phyloP scores from a whole-genome alignment of 2,888 invertebrate species.

The Spodoptera picta region DNA sequence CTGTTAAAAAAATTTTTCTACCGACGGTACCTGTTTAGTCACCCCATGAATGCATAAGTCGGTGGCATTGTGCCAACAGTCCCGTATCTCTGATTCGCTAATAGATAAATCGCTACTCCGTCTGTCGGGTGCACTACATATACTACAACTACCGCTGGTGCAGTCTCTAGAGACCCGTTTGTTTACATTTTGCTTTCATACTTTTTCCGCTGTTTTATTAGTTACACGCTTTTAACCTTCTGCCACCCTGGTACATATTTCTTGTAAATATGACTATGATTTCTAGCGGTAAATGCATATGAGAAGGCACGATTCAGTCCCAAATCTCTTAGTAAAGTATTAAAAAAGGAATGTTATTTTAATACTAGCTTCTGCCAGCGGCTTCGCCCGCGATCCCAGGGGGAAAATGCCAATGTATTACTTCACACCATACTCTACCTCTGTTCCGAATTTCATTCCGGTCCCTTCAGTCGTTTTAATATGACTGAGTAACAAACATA shows the following conservation, averaged over 20 bases:
- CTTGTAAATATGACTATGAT: conserved; percentile 1
- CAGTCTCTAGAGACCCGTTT: conserved; percentile 48
- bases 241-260: conserved; percentile 40
- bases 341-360: no score
- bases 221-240: conserved; percentile 18
- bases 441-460: no score
- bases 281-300: no score
- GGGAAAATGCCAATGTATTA: no score
- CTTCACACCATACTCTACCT: no score
- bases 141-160: conserved; percentile 28
- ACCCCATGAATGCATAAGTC: conserved; percentile 66
- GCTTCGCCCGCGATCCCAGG: no score
- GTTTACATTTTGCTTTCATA: conserved; percentile 54
- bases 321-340: no score
- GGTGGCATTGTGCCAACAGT: conserved; percentile 65
- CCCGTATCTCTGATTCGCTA: conserved; percentile 72
- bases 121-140: conserved; percentile 51
- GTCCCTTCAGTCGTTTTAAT: no score
- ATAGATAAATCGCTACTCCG: conserved; percentile 71
- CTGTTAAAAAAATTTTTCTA: conserved; percentile 25
- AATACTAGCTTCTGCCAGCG: no score
- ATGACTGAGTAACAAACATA: no score
- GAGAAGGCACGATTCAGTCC: no score
- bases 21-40: conserved; percentile 59
- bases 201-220: conserved; percentile 36